phyloP scores from a whole-genome alignment of 2,113 vertebrate genomes.

The Carettochelys insculpta region DNA sequence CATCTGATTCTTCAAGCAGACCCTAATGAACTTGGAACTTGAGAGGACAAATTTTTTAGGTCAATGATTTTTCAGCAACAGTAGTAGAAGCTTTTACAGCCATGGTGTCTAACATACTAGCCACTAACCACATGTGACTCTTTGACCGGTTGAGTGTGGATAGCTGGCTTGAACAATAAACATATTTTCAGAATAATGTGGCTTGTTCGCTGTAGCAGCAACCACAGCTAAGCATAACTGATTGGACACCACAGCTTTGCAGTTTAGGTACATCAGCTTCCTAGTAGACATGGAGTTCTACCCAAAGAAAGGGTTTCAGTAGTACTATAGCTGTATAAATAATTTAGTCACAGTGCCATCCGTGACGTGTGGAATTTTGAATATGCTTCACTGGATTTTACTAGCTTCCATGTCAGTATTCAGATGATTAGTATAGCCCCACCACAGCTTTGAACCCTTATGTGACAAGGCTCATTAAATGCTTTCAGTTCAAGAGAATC shows the following conservation, averaged over 20 bases:
- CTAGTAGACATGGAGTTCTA: constrained; percentile 22
- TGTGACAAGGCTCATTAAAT: constrained; percentile 62
- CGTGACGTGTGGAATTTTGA: constrained; percentile 58
- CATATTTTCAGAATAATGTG: too few relatives aligned
- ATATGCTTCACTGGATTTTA: constrained; percentile 55
- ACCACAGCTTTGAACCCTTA: constrained; percentile 36
- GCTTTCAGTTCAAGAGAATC: constrained; percentile 48
- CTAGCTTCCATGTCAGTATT: constrained; percentile 20
- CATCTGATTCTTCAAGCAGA: constrained; percentile 66
- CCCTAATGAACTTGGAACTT: constrained; percentile 57
- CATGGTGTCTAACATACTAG: too few relatives aligned
- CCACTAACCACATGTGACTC: too few relatives aligned
- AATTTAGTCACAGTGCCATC: constrained; percentile 41
- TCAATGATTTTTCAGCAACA: constrained; percentile 60
- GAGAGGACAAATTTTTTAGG: constrained; percentile 67
- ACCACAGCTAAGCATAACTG: too few relatives aligned
- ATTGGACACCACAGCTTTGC: too few relatives aligned
- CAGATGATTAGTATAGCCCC: constrained; percentile 43
- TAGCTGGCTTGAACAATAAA: too few relatives aligned
- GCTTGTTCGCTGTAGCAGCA: too few relatives aligned
- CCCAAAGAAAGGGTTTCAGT: constrained; percentile 42
- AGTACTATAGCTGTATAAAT: constrained; percentile 62
- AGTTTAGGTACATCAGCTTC: constrained; percentile 40
- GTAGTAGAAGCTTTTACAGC: constrained; percentile 56
- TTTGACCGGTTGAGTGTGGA: too few relatives aligned